Evolutionary conservation across 2,888 invertebrate genomes (phyloP).

Genomic region (Elmis aenea): DNA sequence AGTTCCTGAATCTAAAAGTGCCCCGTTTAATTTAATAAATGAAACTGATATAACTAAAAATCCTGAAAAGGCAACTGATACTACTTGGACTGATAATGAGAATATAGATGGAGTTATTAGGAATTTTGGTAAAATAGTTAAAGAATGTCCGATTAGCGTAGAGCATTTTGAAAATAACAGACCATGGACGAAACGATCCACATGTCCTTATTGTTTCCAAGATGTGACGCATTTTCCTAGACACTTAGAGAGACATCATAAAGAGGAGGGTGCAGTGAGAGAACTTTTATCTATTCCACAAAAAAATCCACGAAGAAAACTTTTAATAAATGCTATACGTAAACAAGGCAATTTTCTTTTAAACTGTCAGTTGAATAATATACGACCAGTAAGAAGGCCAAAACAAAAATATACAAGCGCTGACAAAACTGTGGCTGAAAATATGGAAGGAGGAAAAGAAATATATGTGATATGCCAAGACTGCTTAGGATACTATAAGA

Average conservation of each 20-base stretch:
- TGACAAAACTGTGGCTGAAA: too few relatives aligned
- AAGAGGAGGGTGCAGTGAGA: constrained; percentile 17
- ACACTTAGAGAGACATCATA: constrained; percentile 15
- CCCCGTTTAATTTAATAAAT: too few relatives aligned
- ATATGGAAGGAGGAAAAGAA: constrained; percentile 3
- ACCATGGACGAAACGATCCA: constrained; percentile 15
- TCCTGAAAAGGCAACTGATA: too few relatives aligned
- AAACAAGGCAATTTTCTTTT: constrained; percentile 12
- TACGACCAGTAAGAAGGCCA: constrained; percentile 13
- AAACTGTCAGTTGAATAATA: constrained; percentile 4
- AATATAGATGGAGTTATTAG: too few relatives aligned
- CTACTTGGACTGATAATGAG: too few relatives aligned
- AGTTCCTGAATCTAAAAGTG: too few relatives aligned
- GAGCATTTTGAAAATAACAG: constrained; percentile 6
- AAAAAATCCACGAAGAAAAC: constrained; percentile 17
- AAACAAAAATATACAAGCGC: too few relatives aligned
- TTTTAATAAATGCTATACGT: constrained; percentile 7
- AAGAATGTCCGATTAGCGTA: too few relatives aligned
- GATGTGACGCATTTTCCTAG: constrained; percentile 20
- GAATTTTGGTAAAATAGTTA: too few relatives aligned
- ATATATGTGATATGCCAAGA: constrained; percentile 7
- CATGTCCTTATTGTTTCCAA: constrained; percentile 19
- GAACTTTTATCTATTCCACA: constrained; percentile 6
- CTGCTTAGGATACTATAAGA: constrained; percentile 12
- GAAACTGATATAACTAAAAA: too few relatives aligned